Evolutionary conservation across 1,140 invertebrate species (phyloP).

Genomic region (Drosophila lowei): DNA sequence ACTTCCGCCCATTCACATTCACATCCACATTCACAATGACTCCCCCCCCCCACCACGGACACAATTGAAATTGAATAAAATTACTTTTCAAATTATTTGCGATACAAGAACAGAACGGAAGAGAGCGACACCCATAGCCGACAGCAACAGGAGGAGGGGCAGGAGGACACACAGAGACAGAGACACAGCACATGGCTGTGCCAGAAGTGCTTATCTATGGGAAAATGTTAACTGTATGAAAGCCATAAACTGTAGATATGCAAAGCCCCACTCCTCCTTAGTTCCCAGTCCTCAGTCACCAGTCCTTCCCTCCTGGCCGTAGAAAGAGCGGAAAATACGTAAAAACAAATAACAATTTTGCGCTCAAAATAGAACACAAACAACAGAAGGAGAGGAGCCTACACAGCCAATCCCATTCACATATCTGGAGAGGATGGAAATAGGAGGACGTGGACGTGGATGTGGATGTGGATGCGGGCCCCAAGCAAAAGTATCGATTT

Average conservation of each 20-base stretch:
- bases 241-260: constrained; percentile 77
- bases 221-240: constrained; percentile 76
- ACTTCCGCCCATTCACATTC: constrained; percentile 33
- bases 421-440: constrained; percentile 9
- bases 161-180: constrained; percentile 9
- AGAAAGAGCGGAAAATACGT: constrained; percentile 36
- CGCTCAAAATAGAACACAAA: constrained; percentile 75
- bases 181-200: constrained; percentile 48
- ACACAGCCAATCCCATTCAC: constrained; percentile 41
- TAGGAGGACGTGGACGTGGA: background rate
- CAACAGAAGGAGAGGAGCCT: constrained; percentile 35
- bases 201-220: constrained; percentile 74
- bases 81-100: constrained; percentile 75
- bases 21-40: background rate
- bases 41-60: background rate
- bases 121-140: background rate
- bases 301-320: background rate
- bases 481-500: constrained; percentile 62
- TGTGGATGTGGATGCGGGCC: constrained; percentile 11
- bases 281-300: background rate
- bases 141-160: too few species aligned
- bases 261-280: constrained; percentile 42
- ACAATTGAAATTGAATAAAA: constrained; percentile 77
- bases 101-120: constrained; percentile 24
- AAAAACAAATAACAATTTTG: constrained; percentile 77